Evolutionary conservation across 2,888 invertebrate species (phyloP).

Genomic region (Anthrax anthrax): DNA sequence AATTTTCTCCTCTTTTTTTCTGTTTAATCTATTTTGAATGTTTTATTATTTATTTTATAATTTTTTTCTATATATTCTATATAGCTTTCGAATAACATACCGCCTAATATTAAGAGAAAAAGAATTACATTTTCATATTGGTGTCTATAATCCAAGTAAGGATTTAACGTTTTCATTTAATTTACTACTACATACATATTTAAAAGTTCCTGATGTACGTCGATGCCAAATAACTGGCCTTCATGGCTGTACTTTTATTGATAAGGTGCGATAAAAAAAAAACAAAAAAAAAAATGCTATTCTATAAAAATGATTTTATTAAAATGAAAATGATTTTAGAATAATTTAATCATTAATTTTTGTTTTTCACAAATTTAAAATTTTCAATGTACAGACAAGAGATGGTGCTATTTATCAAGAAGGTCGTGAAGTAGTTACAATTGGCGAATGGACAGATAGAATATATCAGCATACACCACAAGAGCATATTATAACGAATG

Average conservation of each 20-base stretch:
- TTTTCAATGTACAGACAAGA: conserved; percentile 62
- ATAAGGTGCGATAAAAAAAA: conserved; percentile 47
- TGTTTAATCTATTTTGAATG: too few relatives aligned
- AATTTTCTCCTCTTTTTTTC: not conserved
- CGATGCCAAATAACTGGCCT: conserved; percentile 85
- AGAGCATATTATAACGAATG: conserved; percentile 85
- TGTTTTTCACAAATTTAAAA: too few relatives aligned
- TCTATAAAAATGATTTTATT: too few relatives aligned
- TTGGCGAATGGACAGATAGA: conserved; percentile 86
- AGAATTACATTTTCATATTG: conserved; percentile 83
- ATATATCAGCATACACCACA: conserved; percentile 87
- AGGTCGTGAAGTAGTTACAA: conserved; percentile 75
- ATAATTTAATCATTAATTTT: too few relatives aligned
- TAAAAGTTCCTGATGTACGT: conserved; percentile 87
- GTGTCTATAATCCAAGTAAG: conserved; percentile 87
- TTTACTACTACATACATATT: conserved; percentile 85
- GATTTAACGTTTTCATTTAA: conserved; percentile 84
- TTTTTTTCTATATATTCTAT: too few relatives aligned
- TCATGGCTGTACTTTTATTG: conserved; percentile 78
- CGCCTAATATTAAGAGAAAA: conserved; percentile 81
- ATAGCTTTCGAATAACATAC: conserved; percentile 81
- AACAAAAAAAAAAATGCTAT: not conserved
- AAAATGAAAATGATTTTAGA: too few relatives aligned
- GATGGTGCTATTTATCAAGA: conserved; percentile 79
- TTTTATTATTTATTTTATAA: too few relatives aligned